These are phyloP conservation scores for Archilochus colubris DNA, from an alignment of 2,113 vertebrate genomes.

Conservation along the genomic window DNA sequence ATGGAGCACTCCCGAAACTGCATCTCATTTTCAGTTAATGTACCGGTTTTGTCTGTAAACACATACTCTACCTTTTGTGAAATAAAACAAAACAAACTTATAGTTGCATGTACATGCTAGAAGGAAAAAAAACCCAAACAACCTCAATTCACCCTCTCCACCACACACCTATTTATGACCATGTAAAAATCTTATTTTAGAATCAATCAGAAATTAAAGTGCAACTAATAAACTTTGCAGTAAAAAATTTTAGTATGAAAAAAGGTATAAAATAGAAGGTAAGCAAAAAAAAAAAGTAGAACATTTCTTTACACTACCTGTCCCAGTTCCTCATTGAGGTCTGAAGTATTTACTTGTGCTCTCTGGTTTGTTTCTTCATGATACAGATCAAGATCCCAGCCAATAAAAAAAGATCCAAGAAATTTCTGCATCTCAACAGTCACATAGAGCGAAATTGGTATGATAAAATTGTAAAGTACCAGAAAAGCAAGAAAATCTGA, in stretches of 20 bases:
- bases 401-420: slow-evolving; percentile 97
- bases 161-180: not conserved
- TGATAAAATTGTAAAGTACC: slow-evolving; percentile 98
- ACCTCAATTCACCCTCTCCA: not conserved
- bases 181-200: not conserved
- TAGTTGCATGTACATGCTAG: not conserved
- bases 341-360: slow-evolving; percentile 98
- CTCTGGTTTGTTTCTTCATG: slow-evolving; percentile 94
- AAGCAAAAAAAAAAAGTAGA: not conserved
- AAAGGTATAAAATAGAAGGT: not conserved
- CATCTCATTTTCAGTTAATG: slow-evolving; percentile 99
- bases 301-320: slow-evolving; percentile 81
- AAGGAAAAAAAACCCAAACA: not conserved
- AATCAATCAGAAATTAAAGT: not conserved
- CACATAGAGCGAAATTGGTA: slow-evolving; percentile 98
- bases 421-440: slow-evolving; percentile 99
- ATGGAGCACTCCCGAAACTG: slow-evolving; percentile 96
- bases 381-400: slow-evolving; percentile 98
- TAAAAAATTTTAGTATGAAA: not conserved
- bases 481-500: slow-evolving; percentile 98
- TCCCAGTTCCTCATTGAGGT: slow-evolving; percentile 97
- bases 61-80: slow-evolving; percentile 91
- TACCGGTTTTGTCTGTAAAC: slow-evolving; percentile 97
- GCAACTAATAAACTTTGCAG: not conserved
- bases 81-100: not conserved